Conservation (phyloP, 2,113 vertebrate species). For the Rhinolophus ferrumequinum region DNA sequence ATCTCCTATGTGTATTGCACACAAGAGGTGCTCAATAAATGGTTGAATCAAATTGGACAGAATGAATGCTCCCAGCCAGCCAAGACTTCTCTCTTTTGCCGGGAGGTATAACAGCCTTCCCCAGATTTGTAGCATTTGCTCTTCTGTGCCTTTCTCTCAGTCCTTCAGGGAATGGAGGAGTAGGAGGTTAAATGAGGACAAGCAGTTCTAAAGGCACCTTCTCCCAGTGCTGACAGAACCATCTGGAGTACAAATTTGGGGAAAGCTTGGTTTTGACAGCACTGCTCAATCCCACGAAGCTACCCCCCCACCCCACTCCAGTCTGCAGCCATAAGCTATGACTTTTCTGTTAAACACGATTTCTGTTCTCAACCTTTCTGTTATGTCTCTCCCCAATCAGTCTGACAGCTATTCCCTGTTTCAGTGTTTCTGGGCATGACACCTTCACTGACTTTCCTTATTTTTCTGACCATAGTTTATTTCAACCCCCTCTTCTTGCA, state of each 20-base stretch:
- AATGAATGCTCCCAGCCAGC: not conserved
- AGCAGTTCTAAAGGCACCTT: slow-evolving; percentile 10
- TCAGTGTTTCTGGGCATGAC: slow-evolving; percentile 12
- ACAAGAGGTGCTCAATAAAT: not conserved
- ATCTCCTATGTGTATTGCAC: not conserved
- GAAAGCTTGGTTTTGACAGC: not conserved
- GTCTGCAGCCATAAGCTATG: not conserved
- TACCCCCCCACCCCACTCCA: not conserved
- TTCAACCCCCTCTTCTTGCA: not conserved
- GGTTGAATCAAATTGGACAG: slow-evolving; percentile 30
- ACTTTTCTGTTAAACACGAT: not conserved
- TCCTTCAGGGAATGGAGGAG: not conserved
- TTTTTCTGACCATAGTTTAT: slow-evolving; percentile 2
- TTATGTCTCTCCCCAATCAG: not conserved
- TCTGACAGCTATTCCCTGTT: not conserved
- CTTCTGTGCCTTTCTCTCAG: not conserved
- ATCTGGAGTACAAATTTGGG: slow-evolving; percentile 33
- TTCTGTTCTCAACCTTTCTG: not conserved
- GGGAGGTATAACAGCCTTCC: not conserved
- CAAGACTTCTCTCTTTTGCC: not conserved
- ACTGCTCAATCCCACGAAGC: not conserved
- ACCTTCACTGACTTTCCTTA: not conserved
- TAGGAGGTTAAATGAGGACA: slow-evolving; percentile 48
- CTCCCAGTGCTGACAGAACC: not conserved
- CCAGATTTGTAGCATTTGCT: not conserved